Percentiles rank a stretch among this genome's conserved stretches.
phyloP scores from a whole-genome alignment of 2,888 invertebrate genomes.

The Oxystoma pomonae region DNA sequence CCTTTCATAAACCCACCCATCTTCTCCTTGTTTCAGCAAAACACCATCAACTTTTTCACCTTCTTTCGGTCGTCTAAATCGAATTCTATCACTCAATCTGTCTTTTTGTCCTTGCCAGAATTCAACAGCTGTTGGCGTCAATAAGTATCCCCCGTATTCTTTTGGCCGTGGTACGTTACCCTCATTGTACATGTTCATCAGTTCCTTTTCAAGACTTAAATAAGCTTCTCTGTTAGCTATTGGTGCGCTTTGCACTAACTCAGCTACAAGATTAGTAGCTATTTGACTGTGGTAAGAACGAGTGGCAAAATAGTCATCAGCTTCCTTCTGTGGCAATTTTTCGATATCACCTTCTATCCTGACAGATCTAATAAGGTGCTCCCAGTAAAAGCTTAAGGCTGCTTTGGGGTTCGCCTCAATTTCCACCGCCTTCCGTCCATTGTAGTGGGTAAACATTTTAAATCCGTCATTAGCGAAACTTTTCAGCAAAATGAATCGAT shows the following conservation, averaged over 20 bases:
- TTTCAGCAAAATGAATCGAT: slow-evolving; percentile 88
- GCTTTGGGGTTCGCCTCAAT: slow-evolving; percentile 82
- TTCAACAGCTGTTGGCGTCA: slow-evolving; percentile 79
- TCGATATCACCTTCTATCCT: slow-evolving; percentile 57
- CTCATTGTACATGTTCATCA: slow-evolving; percentile 61
- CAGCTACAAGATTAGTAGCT: slow-evolving; percentile 77
- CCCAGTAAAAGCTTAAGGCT: slow-evolving; percentile 92
- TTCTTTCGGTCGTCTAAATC: slow-evolving; percentile 67
- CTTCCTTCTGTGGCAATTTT: slow-evolving; percentile 70
- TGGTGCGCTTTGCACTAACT: slow-evolving; percentile 77
- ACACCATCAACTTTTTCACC: slow-evolving; percentile 59
- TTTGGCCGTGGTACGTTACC: slow-evolving; percentile 72
- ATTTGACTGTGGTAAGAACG: slow-evolving; percentile 86
- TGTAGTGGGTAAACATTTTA: slow-evolving; percentile 92
- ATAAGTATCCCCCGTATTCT: slow-evolving; percentile 87
- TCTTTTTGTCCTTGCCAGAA: slow-evolving; percentile 99
- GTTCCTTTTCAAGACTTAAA: slow-evolving; percentile 60
- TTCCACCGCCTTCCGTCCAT: slow-evolving; percentile 86
- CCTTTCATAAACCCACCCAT: slow-evolving; percentile 90
- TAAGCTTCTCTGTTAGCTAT: slow-evolving; percentile 71
- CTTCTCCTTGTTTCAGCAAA: slow-evolving; percentile 67
- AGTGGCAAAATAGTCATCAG: slow-evolving; percentile 78
- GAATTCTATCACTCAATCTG: slow-evolving; percentile 93
- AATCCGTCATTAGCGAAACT: slow-evolving; percentile 82
- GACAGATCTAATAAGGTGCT: slow-evolving; percentile 70